Evolutionary conservation across 2,888 invertebrate species (phyloP).

Genomic region (Ellobium chinense): DNA sequence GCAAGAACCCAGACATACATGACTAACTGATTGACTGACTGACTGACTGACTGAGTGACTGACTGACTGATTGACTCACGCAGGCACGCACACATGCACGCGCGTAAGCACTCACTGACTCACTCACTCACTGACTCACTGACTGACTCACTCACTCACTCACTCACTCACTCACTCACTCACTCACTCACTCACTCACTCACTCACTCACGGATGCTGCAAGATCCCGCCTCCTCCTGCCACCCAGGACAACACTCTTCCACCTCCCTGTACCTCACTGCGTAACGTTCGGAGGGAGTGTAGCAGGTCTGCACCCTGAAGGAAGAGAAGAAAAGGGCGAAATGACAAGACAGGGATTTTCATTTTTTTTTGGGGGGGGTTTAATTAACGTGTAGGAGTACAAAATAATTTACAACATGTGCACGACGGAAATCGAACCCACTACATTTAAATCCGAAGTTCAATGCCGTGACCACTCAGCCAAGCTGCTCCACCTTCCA

Average conservation of each 20-base stretch:
- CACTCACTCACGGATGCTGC: constrained; percentile 32
- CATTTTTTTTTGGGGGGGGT: too few species aligned
- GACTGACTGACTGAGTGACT: background rate
- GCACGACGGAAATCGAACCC: too few species aligned
- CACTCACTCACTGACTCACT: background rate
- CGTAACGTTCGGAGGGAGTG: constrained; percentile 57
- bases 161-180: constrained; percentile 6
- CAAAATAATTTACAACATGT: too few species aligned
- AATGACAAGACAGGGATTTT: too few species aligned
- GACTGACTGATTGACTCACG: background rate
- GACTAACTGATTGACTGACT: background rate
- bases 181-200: background rate
- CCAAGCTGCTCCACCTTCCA: too few species aligned
- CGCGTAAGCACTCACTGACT: background rate
- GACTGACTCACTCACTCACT: background rate
- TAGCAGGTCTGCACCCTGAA: constrained; percentile 59
- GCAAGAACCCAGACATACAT: too few species aligned
- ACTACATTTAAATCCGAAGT: too few species aligned
- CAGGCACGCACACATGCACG: background rate
- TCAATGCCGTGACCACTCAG: too few species aligned
- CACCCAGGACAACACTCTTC: constrained; percentile 61
- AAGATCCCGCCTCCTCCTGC: constrained; percentile 53
- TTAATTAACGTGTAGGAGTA: too few species aligned
- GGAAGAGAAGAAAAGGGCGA: too few species aligned
- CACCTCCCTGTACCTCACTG: constrained; percentile 53